These are phyloP conservation scores for Hestina assimilis DNA, from an alignment of 1,140 invertebrate species.

Conservation along the genomic window DNA sequence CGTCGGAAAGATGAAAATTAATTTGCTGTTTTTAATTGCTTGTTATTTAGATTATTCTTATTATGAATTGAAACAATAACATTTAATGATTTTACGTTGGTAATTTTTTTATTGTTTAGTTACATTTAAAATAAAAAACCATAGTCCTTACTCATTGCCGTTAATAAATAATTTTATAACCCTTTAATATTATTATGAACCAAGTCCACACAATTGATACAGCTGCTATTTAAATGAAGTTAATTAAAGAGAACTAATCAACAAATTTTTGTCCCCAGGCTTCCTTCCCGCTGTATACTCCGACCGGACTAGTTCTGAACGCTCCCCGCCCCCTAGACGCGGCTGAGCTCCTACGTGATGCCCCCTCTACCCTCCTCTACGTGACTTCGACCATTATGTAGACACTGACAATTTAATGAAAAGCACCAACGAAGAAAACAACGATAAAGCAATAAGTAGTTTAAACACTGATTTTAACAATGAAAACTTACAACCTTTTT, in stretches of 20 bases:
- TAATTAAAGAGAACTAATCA: constrained; percentile 10
- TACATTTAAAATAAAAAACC: too few species aligned
- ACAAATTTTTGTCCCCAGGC: constrained; percentile 38
- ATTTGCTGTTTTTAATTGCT: neutral
- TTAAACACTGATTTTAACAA: constrained; percentile 20
- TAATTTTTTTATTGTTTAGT: too few species aligned
- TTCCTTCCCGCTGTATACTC: constrained; percentile 36
- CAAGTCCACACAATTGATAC: neutral
- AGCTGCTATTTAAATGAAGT: neutral
- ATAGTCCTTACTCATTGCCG: too few species aligned
- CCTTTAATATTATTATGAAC: neutral
- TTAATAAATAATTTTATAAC: too few species aligned
- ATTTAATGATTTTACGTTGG: too few species aligned
- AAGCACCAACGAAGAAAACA: constrained; percentile 21
- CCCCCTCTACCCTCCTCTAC: constrained; percentile 63
- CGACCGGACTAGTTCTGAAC: constrained; percentile 53
- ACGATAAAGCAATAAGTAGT: constrained; percentile 19
- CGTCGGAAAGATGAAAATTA: neutral
- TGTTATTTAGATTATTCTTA: neutral
- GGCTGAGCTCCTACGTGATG: constrained; percentile 57
- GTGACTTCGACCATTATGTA: constrained; percentile 29
- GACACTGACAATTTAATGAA: constrained; percentile 2
- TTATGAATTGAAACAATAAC: neutral
- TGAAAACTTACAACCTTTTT: constrained; percentile 29
- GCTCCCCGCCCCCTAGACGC: constrained; percentile 39